phyloP scores from a whole-genome alignment of 1,140 invertebrate genomes.

The Mercenaria mercenaria region DNA sequence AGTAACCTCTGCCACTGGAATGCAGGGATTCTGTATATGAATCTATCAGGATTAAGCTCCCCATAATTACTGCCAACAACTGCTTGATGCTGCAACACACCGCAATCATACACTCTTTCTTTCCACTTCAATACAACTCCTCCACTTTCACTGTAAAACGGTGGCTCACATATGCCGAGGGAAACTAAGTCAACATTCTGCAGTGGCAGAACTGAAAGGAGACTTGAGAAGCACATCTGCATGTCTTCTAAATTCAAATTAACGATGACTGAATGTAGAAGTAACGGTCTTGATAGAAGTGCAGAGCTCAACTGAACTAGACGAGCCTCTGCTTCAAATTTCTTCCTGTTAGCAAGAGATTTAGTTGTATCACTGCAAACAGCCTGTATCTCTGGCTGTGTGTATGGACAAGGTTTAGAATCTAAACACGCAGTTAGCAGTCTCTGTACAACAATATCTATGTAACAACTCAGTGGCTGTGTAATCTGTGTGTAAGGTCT shows the following conservation, averaged over 20 bases:
- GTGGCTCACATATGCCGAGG: conserved; percentile 62
- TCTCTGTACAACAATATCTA: conserved; percentile 96
- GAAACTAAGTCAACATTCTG: conserved; percentile 58
- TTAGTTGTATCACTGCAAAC: conserved; percentile 68
- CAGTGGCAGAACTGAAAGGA: conserved; percentile 56
- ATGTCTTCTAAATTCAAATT: conserved; percentile 69
- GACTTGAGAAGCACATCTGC: conserved; percentile 69
- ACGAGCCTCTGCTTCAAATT: conserved; percentile 67
- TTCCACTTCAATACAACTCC: conserved; percentile 75
- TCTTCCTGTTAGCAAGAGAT: conserved; percentile 35
- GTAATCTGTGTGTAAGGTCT: conserved; percentile 97
- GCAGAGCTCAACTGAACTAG: conserved; percentile 69
- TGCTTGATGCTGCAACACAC: neutral
- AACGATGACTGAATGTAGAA: conserved; percentile 73
- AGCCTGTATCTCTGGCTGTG: conserved; percentile 66
- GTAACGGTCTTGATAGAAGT: conserved; percentile 70
- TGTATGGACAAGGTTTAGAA: conserved; percentile 66
- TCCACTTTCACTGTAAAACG: conserved; percentile 29
- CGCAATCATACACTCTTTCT: conserved; percentile 77
- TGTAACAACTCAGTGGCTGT: conserved; percentile 95
- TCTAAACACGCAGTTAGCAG: conserved; percentile 90
- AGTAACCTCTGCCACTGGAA: conserved; percentile 81
- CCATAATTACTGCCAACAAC: conserved; percentile 33
- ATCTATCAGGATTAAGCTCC: conserved; percentile 78
- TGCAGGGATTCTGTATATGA: conserved; percentile 77